Evolutionary conservation across 2,113 vertebrate species (phyloP).

Genomic region (Empidonax alnorum): DNA sequence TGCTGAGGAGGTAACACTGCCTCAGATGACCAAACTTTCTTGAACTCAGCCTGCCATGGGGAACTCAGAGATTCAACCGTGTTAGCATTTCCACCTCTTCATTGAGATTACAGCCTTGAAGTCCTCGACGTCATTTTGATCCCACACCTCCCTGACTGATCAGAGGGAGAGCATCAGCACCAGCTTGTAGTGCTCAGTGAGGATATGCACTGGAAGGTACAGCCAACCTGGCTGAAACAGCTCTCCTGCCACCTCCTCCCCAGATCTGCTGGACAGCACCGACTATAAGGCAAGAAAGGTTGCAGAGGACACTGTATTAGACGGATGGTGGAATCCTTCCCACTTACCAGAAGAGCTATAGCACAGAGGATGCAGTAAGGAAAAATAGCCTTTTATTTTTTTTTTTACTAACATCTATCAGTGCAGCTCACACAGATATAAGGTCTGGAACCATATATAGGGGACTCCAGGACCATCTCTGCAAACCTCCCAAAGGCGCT

Average conservation of each 20-base stretch:
- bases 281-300: background rate
- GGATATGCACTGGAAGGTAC: slow-evolving; percentile 76
- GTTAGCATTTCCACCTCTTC: background rate
- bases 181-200: slow-evolving; percentile 73
- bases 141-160: background rate
- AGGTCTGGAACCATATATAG: background rate
- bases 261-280: slow-evolving; percentile 66
- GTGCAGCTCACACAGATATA: rapidly evolving
- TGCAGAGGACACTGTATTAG: background rate
- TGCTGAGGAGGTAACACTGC: background rate
- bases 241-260: slow-evolving; percentile 68
- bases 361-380: background rate
- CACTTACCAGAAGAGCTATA: background rate
- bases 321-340: background rate
- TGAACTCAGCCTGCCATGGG: background rate
- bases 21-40: background rate
- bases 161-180: slow-evolving; percentile 73
- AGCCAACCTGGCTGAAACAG: slow-evolving; percentile 70
- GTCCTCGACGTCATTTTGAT: background rate
- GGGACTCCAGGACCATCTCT: background rate
- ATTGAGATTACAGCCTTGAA: background rate
- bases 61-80: background rate
- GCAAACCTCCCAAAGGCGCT: background rate
- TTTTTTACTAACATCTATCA: background rate
- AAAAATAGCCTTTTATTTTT: background rate